These are phyloP conservation scores for Hyles lineata DNA, from an alignment of 2,888 invertebrate genomes.

Conservation along the genomic window DNA sequence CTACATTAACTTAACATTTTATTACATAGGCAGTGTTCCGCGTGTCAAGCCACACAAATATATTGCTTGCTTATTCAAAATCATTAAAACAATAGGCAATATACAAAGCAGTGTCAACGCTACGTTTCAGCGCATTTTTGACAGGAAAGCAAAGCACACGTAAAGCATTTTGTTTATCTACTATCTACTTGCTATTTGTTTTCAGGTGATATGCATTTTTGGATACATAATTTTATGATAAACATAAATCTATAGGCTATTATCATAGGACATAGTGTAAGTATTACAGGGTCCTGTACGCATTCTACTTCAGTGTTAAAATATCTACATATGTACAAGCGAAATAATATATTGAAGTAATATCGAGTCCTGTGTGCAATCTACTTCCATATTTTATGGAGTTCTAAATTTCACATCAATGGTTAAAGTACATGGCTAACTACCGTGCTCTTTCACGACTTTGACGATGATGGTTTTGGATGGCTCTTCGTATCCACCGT, in stretches of 20 bases:
- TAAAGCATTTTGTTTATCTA: not conserved
- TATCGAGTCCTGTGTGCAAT: too few relatives aligned
- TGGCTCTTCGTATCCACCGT: constrained; percentile 53
- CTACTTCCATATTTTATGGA: not conserved
- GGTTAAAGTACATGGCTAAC: constrained; percentile 31
- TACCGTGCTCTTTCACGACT: constrained; percentile 62
- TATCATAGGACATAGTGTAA: not conserved
- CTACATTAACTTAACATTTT: not conserved
- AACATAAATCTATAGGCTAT: not conserved
- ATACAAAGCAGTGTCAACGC: not conserved
- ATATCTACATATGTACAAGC: too few relatives aligned
- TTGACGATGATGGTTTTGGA: constrained; percentile 58
- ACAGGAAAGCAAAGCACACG: not conserved
- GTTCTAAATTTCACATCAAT: not conserved
- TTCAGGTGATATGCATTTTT: too few relatives aligned
- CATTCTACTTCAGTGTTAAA: too few relatives aligned
- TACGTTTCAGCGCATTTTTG: not conserved
- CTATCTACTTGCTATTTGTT: not conserved
- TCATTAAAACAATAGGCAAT: not conserved
- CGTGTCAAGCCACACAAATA: constrained; percentile 3
- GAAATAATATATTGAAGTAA: too few relatives aligned
- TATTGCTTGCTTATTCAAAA: not conserved
- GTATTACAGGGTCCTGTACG: too few relatives aligned
- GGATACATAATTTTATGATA: not conserved
- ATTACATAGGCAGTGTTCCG: constrained; percentile 2